Evolutionary conservation across 2,113 vertebrate genomes (phyloP), one percentile per base, ranked within the genome.

Genomic region (Ammodytes dubius): DNA sequence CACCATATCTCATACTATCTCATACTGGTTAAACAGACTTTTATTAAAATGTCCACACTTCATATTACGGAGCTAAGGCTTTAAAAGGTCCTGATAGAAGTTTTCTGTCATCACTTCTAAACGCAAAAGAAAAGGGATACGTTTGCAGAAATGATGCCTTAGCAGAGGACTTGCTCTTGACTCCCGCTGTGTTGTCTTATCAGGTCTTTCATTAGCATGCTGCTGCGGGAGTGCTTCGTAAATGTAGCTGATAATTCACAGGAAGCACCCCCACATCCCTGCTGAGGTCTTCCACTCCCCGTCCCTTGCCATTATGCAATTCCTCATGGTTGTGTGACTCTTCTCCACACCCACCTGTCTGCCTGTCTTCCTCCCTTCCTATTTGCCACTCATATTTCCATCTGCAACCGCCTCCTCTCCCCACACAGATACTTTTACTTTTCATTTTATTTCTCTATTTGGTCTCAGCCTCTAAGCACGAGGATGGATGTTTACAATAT

Each of bases 121-220:
- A 88, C 47, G 45, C 61, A 67, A 53, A 69, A 74, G 54, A 59
- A 87, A 90, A 79, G 14, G 39, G 71, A 76, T 14, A 70, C 61
- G 74, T 86, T 87, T 63, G 70, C 75, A 92, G 74, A 91, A 91
- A 85, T 77, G 1, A 85, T 83, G 78, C 73, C 75, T 49, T 37
- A 60, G 85, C 71, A 73, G 76, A 90, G 74, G 71, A 81, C 84
- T 89, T 65, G 61, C 77, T 87, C 89, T 94, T 81, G 88, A 92
- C 88, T 91, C 79, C 47, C 68, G 72, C 89, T 90, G 81, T 86
- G 78, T 80, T 84, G 70, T 90, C 84, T 88, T 71, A 89, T 90
- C 79, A 78, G 86, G 82, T 77, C 68, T 85, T 91, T 92, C 88
- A 92, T 94, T 94, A 93, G 84, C 84, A 91, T 90, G 84, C 85